phyloP scores from a whole-genome alignment of 2,888 invertebrate genomes.

The Chelonus formosanus region DNA sequence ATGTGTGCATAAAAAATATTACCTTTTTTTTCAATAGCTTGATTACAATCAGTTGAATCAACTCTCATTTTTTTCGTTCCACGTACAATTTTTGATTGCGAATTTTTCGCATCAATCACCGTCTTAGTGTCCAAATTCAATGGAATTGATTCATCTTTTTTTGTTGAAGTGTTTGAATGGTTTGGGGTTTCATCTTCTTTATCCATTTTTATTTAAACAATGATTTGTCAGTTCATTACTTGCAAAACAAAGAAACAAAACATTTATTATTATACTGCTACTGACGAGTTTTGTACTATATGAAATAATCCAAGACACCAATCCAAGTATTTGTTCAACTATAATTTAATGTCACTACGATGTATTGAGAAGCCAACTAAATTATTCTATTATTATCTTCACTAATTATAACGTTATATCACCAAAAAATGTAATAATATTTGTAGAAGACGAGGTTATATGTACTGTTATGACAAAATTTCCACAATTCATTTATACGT shows the following conservation, averaged over 20 bases:
- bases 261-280: too few relatives aligned
- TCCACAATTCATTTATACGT: background rate
- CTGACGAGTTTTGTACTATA: too few relatives aligned
- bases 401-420: slow-evolving; percentile 5
- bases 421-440: background rate
- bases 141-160: slow-evolving; percentile 37
- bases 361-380: background rate
- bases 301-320: too few relatives aligned
- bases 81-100: slow-evolving; percentile 53
- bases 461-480: slow-evolving; percentile 3
- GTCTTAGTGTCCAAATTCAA: slow-evolving; percentile 33
- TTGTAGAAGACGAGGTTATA: slow-evolving; percentile 11
- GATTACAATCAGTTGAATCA: slow-evolving; percentile 50
- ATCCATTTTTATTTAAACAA: slow-evolving; percentile 4
- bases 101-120: slow-evolving; percentile 40
- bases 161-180: slow-evolving; percentile 1
- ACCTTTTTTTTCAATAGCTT: slow-evolving; percentile 58
- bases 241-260: too few relatives aligned
- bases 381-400: slow-evolving; percentile 10
- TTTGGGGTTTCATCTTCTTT: slow-evolving; percentile 25
- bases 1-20: too few relatives aligned
- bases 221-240: too few relatives aligned
- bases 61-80: slow-evolving; percentile 58
- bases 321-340: too few relatives aligned
- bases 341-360: too few relatives aligned